Conservation (phyloP, 2,797 vertebrate species). For the Coendou prehensilis region DNA sequence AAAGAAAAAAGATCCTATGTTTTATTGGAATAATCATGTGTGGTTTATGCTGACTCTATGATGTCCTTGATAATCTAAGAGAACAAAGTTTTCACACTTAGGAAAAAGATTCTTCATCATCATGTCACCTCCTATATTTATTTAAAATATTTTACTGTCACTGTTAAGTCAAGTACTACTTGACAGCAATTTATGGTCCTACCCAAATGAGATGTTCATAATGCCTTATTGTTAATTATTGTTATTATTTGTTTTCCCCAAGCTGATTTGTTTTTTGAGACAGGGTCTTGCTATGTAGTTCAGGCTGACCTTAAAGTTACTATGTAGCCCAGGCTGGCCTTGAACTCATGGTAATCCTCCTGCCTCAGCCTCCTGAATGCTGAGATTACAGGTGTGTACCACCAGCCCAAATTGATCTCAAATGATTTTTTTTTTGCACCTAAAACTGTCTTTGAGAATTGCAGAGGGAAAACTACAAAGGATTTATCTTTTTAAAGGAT, state of each 20-base stretch:
- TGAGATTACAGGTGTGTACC: not conserved
- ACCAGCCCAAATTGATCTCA: not conserved
- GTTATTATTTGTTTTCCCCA: not conserved
- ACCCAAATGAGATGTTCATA: not conserved
- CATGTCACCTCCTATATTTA: not conserved
- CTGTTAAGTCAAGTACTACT: not conserved
- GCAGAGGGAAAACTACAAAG: not conserved
- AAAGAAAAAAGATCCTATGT: conserved; percentile 7
- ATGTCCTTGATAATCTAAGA: not conserved
- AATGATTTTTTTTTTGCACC: not conserved
- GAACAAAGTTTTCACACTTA: conserved; percentile 41
- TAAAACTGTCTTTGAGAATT: conserved; percentile 54
- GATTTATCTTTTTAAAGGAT: not conserved
- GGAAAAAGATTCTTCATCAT: conserved; percentile 25
- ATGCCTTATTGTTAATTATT: not conserved
- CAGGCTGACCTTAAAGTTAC: not conserved
- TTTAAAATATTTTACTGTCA: conserved; percentile 8
- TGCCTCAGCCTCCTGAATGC: not conserved
- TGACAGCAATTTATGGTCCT: not conserved
- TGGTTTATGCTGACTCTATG: not conserved
- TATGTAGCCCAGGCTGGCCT: not conserved
- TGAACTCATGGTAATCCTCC: not conserved
- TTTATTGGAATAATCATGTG: conserved; percentile 3
- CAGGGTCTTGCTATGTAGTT: not conserved
- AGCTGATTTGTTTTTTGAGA: not conserved